phyloP scores from a whole-genome alignment of 2,888 invertebrate species.

The Branchipolynoe longqiensis region DNA sequence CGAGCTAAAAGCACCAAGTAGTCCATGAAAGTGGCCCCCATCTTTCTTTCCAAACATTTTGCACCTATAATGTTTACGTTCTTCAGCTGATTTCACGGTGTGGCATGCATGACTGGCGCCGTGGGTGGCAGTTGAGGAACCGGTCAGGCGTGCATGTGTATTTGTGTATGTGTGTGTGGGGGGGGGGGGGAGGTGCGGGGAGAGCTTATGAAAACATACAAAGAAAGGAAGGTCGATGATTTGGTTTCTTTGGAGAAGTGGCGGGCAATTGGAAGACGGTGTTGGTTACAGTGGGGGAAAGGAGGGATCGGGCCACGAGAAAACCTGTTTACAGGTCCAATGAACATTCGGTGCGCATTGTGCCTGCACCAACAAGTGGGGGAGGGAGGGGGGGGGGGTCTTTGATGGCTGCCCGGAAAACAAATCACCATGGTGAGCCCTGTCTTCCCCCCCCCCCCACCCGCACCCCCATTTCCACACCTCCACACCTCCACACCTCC shows the following conservation, averaged over 20 bases:
- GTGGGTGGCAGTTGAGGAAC: background rate
- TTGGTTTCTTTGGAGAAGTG: constrained; percentile 2
- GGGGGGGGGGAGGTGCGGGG: background rate
- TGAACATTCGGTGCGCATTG: constrained; percentile 3
- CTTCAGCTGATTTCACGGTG: constrained; percentile 46
- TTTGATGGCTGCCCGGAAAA: background rate
- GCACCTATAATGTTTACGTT: constrained; percentile 54
- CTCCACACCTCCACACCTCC: background rate
- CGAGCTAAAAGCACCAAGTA: constrained; percentile 23
- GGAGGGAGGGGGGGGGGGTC: too few relatives aligned
- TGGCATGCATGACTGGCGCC: background rate
- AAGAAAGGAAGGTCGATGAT: constrained; percentile 17
- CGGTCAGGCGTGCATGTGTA: constrained; percentile 19
- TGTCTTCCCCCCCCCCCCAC: background rate
- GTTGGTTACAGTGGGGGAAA: constrained; percentile 28
- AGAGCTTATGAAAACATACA: constrained; percentile 48
- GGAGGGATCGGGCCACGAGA: constrained; percentile 39
- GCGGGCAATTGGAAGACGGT: constrained; percentile 3
- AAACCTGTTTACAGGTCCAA: background rate
- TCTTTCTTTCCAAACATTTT: constrained; percentile 50
- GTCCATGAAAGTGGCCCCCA: constrained; percentile 31
- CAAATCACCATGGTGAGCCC: background rate
- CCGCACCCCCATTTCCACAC: background rate
- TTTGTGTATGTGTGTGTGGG: background rate
- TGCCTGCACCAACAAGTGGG: background rate